Evolutionary conservation across 1,140 invertebrate genomes (phyloP).

Genomic region (Drosophila subobscura): DNA sequence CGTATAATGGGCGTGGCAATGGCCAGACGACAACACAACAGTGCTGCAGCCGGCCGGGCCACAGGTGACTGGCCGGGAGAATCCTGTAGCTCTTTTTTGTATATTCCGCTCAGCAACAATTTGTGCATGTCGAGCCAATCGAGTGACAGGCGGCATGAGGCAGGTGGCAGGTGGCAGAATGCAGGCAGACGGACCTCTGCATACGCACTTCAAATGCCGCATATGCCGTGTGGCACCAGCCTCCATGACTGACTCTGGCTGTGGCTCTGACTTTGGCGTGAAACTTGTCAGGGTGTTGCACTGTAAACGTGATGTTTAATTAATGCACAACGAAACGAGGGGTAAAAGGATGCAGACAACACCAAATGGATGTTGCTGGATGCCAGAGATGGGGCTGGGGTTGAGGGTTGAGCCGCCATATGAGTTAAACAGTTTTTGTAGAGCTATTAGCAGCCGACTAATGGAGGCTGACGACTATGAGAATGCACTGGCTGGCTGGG

Average conservation of each 20-base stretch:
- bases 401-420: constrained; percentile 8
- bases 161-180: constrained; percentile 4
- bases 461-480: constrained; percentile 61
- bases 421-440: constrained; percentile 71
- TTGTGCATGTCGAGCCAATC: constrained; percentile 53
- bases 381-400: constrained; percentile 4
- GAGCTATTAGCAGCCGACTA: constrained; percentile 70
- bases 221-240: constrained; percentile 36
- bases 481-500: constrained; percentile 1
- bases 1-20: constrained; percentile 48
- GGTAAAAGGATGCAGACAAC: constrained; percentile 29
- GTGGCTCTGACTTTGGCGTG: constrained; percentile 21
- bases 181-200: constrained; percentile 24
- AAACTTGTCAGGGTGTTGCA: constrained; percentile 77
- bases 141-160: constrained; percentile 12
- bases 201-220: constrained; percentile 60
- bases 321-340: constrained; percentile 65
- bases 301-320: constrained; percentile 81
- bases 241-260: constrained; percentile 6
- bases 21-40: constrained; percentile 16
- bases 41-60: not conserved
- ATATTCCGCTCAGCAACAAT: constrained; percentile 16
- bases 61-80: constrained; percentile 33
- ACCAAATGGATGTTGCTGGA: constrained; percentile 7
- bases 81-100: not conserved